These are phyloP conservation scores for Drosophila stalkeri DNA, from an alignment of 2,888 invertebrate genomes.

Conservation along the genomic window DNA sequence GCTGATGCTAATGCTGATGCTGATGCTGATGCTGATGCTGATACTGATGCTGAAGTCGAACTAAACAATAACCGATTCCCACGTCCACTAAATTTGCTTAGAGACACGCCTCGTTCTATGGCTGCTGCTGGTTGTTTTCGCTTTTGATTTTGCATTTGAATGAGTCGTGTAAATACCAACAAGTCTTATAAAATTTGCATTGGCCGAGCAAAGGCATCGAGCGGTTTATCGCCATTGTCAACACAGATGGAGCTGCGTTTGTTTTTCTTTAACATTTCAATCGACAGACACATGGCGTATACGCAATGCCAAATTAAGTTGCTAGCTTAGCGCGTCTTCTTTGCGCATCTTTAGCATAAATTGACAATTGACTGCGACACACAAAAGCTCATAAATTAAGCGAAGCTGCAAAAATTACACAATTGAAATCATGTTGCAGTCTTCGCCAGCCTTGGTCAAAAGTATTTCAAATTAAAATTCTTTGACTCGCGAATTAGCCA, in stretches of 20 bases:
- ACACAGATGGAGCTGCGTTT: slow-evolving; percentile 18
- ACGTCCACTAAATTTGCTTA: slow-evolving; percentile 36
- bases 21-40: background rate
- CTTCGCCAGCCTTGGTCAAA: slow-evolving; percentile 30
- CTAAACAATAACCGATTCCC: slow-evolving; percentile 45
- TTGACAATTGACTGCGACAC: slow-evolving; percentile 38
- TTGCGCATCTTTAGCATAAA: slow-evolving; percentile 50
- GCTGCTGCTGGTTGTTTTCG: slow-evolving; percentile 42
- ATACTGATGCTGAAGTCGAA: background rate
- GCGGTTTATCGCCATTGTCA: slow-evolving; percentile 42
- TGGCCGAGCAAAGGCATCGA: slow-evolving; percentile 46
- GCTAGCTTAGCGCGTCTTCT: slow-evolving; percentile 31
- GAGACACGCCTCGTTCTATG: slow-evolving; percentile 65
- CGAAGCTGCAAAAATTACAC: slow-evolving; percentile 51
- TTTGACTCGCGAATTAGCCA: slow-evolving; percentile 37
- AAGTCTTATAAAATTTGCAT: slow-evolving; percentile 45
- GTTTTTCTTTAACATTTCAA: slow-evolving; percentile 50
- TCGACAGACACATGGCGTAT: slow-evolving; percentile 44
- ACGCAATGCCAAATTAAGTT: slow-evolving; percentile 61
- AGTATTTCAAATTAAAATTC: slow-evolving; percentile 34
- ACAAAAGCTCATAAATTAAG: slow-evolving; percentile 32
- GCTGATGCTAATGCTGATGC: no score
- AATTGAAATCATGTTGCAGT: slow-evolving; percentile 45
- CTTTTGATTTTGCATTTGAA: slow-evolving; percentile 68
- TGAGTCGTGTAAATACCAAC: slow-evolving; percentile 58